These are phyloP conservation scores for Musca vetustissima DNA, from an alignment of 1,140 invertebrate species.

Conservation along the genomic window DNA sequence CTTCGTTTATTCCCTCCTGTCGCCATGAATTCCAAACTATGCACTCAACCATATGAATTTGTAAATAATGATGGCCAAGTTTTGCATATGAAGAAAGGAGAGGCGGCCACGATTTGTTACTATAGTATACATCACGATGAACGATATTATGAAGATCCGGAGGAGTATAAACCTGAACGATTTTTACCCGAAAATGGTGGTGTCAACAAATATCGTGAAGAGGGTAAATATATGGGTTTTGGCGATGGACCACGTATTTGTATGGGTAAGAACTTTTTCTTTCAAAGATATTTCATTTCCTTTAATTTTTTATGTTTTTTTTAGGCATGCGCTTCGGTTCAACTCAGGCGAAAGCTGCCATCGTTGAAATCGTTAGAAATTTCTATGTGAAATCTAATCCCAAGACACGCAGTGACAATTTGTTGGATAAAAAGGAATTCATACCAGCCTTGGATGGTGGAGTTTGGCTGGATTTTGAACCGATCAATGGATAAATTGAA, in stretches of 20 bases:
- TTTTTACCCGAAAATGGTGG: conserved; percentile 58
- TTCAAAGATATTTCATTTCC: conserved; percentile 41
- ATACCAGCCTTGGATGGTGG: conserved; percentile 31
- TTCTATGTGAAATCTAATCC: conserved; percentile 39
- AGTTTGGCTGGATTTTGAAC: conserved; percentile 38
- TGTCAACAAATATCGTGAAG: conserved; percentile 47
- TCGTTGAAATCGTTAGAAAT: conserved; percentile 37
- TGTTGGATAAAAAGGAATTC: conserved; percentile 28
- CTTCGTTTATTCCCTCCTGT: conserved; percentile 17
- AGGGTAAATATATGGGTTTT: conserved; percentile 61
- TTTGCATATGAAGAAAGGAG: conserved; percentile 38
- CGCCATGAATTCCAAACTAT: neutral
- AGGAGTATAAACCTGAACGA: conserved; percentile 66
- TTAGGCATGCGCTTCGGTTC: conserved; percentile 45
- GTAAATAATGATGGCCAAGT: conserved; percentile 25
- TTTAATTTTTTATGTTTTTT: neutral
- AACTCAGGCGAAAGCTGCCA: conserved; percentile 40
- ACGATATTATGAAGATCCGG: conserved; percentile 63
- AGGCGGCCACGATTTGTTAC: conserved; percentile 44
- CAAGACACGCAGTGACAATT: conserved; percentile 42
- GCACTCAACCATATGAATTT: conserved; percentile 21
- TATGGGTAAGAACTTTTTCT: conserved; percentile 54
- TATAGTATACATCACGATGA: conserved; percentile 54
- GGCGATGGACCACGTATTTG: conserved; percentile 65
- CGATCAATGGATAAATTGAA: neutral